Base-by-base conservation (phyloP, 2,888 invertebrate species). In the Clusia tigrina region DNA sequence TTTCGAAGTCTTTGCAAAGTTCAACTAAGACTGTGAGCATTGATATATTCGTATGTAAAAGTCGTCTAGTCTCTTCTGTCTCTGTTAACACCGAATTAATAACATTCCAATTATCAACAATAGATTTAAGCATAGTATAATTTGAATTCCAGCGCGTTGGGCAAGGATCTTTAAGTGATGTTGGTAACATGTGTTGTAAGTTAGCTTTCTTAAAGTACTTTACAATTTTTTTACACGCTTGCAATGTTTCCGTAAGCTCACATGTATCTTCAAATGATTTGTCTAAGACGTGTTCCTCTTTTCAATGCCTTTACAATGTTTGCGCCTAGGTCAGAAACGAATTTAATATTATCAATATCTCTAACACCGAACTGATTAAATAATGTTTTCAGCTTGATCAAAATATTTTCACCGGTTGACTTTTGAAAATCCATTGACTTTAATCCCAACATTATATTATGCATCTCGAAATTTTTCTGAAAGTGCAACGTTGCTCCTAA, bases 171-270 rank as follows among this genome's bases (percentile, higher is more conserved):
- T 64, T 58, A 20, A 61, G 9, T 2, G 64, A 58, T n/a, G 60
- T 58, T 24, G 32, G 15, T 18, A 64, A 18, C 2, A 25, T 25
- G 32, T 60, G 60, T 12, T 64, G 64, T 22, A 60, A 51, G 54
- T 60, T 64, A 5, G 64, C 54, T 57, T 60, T 64, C 54, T 64
- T 60, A 10, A 60, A 64, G 58, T 64, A 60, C 51, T 64, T 64
- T 1, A 64, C 57, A 5, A 64, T 6, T 51, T 58, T 58, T 52
- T 58, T 48, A 24, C 64, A 54, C 12, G 55, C 15, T n/a, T 54
- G 15, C 22, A 60, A 38, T 25, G 57, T 26, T 26, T 60, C 60
- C 23, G 17, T 17, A 18, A 65, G 60, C 54, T 65, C 58, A 53
- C 10, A n/a, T 51, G 65, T 56, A 22, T 53, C 60, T 12, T 32